Percentiles rank a stretch among this genome's conserved stretches.
Conservation (phyloP, 1,140 invertebrate species). For the Samia ricini region DNA sequence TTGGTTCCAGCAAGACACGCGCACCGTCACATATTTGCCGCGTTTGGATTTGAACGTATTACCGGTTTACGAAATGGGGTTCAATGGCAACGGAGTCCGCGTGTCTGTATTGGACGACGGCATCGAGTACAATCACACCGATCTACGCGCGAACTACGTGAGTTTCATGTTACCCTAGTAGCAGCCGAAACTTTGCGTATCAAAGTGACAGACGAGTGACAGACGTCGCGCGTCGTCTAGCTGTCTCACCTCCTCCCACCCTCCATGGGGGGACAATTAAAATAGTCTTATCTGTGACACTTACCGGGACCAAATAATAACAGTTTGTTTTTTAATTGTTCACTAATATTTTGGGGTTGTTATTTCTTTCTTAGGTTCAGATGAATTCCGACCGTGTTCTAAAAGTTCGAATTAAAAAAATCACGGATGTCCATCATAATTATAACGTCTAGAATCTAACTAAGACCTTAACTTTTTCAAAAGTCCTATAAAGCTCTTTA, state of each 20-base stretch:
- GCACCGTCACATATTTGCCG: constrained; percentile 78
- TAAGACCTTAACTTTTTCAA: too few relatives aligned
- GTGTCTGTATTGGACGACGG: constrained; percentile 94
- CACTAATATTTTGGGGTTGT: too few relatives aligned
- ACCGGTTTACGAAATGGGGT: constrained; percentile 87
- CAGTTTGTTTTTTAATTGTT: too few relatives aligned
- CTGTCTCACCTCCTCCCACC: not conserved
- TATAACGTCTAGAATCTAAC: too few relatives aligned
- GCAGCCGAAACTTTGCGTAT: constrained; percentile 6
- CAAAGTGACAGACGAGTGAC: not conserved
- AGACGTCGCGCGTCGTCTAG: not conserved
- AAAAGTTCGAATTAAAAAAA: too few relatives aligned
- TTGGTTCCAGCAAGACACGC: constrained; percentile 81
- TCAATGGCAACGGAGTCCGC: constrained; percentile 88
- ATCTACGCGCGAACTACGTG: constrained; percentile 89
- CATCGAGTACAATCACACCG: constrained; percentile 88
- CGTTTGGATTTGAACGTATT: constrained; percentile 87
- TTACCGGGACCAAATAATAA: too few relatives aligned
- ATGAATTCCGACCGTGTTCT: too few relatives aligned
- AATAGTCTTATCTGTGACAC: too few relatives aligned
- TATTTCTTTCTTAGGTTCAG: too few relatives aligned
- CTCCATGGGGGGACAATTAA: too few relatives aligned
- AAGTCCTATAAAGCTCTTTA: too few relatives aligned
- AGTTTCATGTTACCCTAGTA: constrained; percentile 73
- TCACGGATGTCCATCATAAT: too few relatives aligned